Base-by-base conservation (phyloP, 53 echinoderm and acorn worm species). In the Stichopus horrens region DNA sequence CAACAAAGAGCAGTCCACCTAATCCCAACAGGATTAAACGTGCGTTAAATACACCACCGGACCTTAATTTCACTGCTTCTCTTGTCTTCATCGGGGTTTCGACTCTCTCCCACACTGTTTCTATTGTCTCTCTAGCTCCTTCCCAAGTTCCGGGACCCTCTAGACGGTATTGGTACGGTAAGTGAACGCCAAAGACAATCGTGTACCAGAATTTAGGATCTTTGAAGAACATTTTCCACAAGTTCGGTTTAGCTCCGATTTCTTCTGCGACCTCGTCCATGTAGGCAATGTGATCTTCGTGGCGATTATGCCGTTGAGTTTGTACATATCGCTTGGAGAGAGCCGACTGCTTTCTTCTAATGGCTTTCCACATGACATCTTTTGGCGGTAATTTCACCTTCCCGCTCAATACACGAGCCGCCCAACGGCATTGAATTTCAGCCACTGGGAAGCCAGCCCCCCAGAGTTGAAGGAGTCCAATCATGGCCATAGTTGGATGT, bases 361-460 rank as follows among this genome's bases (percentile, higher is more conserved):
- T 77, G 18, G 91, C 90, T 0, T 22, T 74, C 54, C 54, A 8
- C 94, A 96, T 94, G 54, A 55, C 53, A 5, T 83, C 73, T n/a
- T 86, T 21, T 9, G 88, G 53, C 0, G 96, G 96, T 0, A 94
- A 90, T 73, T 86, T 89, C 52, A 81, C 84, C 51, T 89, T 74
- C 7, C 93, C 94, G 23, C 93, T 94, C 87, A 96, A 92, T 51
- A 94, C 90, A 23, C 93, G 58, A 4, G 96, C 57, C 14, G 92
- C 93, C 96, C 96, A 96, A 53, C 96, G 92, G 11, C 90, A 88
- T 75, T 96, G 96, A 57, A 94, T 82, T 80, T 94, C 95, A n/a
- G 90, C 54, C 23, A 86, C 54, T 4, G 91, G 91, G 9, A 87
- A 83, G 67, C 89, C 65, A 5, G 93, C 57, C 5, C 93, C 93